Conservation (phyloP, 2,797 vertebrate genomes). For the Neoniphon sammara region DNA sequence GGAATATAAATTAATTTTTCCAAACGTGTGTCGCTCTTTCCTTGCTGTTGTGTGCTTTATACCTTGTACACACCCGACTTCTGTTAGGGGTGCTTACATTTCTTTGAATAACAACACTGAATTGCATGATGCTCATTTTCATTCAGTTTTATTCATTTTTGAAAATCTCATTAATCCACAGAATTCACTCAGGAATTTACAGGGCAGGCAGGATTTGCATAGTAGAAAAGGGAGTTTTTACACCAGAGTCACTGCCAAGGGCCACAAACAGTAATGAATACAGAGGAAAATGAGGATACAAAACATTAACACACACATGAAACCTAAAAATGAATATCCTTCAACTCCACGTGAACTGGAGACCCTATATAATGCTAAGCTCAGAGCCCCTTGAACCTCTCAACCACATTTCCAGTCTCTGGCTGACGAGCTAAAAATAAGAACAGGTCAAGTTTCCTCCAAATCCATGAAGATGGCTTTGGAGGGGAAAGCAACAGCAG, state of each 20-base stretch:
- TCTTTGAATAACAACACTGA: constrained; percentile 9
- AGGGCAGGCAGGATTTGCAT: constrained; percentile 33
- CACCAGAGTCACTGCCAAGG: not conserved
- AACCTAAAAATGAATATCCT: not conserved
- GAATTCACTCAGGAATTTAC: constrained; percentile 12
- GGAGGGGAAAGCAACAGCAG: constrained; percentile 8
- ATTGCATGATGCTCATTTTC: not conserved
- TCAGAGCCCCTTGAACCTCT: not conserved
- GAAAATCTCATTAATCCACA: constrained; percentile 16
- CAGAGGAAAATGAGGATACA: not conserved
- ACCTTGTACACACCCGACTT: not conserved
- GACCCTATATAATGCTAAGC: not conserved
- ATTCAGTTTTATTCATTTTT: constrained; percentile 41
- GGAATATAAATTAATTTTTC: constrained; percentile 89
- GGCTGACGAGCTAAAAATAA: not conserved
- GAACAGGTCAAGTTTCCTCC: too few relatives aligned
- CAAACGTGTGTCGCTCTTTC: constrained; percentile 66
- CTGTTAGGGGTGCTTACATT: not conserved
- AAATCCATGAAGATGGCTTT: too few relatives aligned
- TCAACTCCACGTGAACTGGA: not conserved
- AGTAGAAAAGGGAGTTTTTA: constrained; percentile 8
- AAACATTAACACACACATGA: not conserved
- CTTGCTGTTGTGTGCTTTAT: constrained; percentile 29
- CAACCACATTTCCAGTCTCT: not conserved
- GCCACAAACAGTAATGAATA: not conserved